phyloP scores from a whole-genome alignment of 1,140 invertebrate genomes.

The Monomorium pharaonis region DNA sequence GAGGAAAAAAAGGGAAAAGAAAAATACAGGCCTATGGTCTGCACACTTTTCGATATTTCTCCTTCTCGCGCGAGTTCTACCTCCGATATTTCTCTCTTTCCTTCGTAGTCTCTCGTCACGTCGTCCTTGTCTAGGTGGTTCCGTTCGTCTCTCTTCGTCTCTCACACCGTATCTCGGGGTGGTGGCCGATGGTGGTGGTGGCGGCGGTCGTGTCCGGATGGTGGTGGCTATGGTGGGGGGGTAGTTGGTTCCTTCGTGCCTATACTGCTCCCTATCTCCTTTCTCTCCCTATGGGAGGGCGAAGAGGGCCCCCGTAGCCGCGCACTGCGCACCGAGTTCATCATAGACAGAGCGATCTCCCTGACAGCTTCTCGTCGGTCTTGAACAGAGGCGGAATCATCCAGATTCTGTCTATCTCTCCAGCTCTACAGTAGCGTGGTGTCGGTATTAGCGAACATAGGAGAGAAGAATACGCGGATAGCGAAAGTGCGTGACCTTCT shows the following conservation, averaged over 20 bases:
- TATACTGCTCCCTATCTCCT: conserved; percentile 77
- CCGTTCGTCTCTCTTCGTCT: conserved; percentile 57
- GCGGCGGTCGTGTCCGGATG: conserved; percentile 69
- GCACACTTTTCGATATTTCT: conserved; percentile 25
- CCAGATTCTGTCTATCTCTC: conserved; percentile 75
- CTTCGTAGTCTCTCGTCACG: conserved; percentile 39
- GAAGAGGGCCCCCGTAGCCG: conserved; percentile 76
- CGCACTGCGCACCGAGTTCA: conserved; percentile 82
- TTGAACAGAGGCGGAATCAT: conserved; percentile 75
- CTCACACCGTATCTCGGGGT: conserved; percentile 67
- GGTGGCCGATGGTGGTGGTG: conserved; percentile 67
- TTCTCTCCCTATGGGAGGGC: conserved; percentile 80
- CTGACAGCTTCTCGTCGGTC: conserved; percentile 80
- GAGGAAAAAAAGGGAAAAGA: conserved; percentile 47
- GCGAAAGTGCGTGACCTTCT: conserved; percentile 62
- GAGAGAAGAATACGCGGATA: conserved; percentile 48
- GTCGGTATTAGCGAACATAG: conserved; percentile 50
- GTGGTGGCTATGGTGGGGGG: conserved; percentile 76
- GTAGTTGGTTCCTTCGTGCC: conserved; percentile 79
- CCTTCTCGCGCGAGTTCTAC: neutral
- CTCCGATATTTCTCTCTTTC: conserved; percentile 43
- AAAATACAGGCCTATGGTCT: conserved; percentile 42
- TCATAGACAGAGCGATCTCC: conserved; percentile 81
- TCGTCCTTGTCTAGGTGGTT: conserved; percentile 35
- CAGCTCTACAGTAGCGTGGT: conserved; percentile 65